Conservation (phyloP, 1,140 invertebrate species). For the Eueides isabella region DNA sequence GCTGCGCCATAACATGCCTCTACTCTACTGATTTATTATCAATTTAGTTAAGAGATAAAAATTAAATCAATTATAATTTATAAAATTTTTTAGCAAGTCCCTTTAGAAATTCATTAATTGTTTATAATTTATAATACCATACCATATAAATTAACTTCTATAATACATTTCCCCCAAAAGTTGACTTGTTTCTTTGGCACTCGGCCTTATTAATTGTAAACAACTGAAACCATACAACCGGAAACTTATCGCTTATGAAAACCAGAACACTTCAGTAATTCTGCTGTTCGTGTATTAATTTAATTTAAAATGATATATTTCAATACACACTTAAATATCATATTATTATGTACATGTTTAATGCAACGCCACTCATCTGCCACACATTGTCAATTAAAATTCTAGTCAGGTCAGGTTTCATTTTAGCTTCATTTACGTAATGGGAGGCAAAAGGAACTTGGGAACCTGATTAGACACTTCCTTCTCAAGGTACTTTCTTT, state of each 20-base stretch:
- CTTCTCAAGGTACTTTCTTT: too few species aligned
- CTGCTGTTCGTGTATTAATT: background rate
- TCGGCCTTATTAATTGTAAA: slow-evolving; percentile 9
- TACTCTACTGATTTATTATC: too few species aligned
- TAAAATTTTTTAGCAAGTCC: background rate
- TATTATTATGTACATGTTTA: background rate
- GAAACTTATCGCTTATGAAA: slow-evolving; percentile 2
- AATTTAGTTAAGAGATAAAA: too few species aligned
- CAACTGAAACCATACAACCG: slow-evolving; percentile 7
- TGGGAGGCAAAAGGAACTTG: too few species aligned
- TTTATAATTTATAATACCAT: background rate
- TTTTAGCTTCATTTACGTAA: too few species aligned
- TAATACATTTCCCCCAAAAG: background rate
- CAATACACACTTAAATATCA: background rate
- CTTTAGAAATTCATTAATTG: background rate
- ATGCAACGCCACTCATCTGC: background rate
- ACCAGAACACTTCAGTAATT: background rate
- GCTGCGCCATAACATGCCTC: too few species aligned
- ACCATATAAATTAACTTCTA: background rate
- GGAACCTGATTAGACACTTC: too few species aligned
- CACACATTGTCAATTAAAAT: too few species aligned
- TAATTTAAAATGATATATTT: background rate
- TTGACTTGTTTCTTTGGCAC: background rate
- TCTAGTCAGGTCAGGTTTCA: too few species aligned
- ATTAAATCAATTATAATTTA: background rate